These are phyloP conservation scores for Cherax destructor DNA, from an alignment of 1,140 invertebrate species.

Conservation along the genomic window DNA sequence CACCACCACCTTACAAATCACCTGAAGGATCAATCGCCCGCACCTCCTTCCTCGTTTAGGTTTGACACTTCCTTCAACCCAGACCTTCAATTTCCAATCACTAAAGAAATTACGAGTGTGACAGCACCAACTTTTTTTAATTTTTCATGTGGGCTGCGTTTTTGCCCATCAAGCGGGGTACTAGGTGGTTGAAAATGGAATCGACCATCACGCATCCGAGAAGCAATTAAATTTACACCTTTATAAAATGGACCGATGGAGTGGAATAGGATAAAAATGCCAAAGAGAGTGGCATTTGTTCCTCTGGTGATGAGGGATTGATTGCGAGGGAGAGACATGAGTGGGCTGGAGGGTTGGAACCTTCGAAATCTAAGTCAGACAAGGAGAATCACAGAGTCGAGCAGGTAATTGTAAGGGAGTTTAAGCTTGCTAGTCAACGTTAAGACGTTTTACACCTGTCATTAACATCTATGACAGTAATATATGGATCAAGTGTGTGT, in stretches of 20 bases:
- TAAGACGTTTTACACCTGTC: not conserved
- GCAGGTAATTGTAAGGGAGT: not conserved
- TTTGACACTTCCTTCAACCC: constrained; percentile 7
- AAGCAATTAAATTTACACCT: not conserved
- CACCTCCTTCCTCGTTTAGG: not conserved
- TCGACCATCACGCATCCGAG: not conserved
- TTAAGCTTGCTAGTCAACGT: not conserved
- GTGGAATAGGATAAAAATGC: not conserved
- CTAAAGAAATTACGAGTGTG: constrained; percentile 5
- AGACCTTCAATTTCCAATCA: constrained; percentile 7
- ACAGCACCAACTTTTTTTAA: not conserved
- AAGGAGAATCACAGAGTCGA: no score
- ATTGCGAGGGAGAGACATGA: not conserved
- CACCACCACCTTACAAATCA: not conserved
- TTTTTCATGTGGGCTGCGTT: not conserved
- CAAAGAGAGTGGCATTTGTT: not conserved
- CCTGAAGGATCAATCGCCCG: not conserved
- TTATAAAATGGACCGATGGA: not conserved
- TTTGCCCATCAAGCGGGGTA: not conserved
- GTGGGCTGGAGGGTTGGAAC: no score
- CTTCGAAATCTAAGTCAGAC: no score
- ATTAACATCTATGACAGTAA: not conserved
- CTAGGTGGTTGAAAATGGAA: not conserved
- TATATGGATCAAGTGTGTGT: not conserved
- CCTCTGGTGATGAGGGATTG: not conserved